A percentile compares a stretch with the other conserved stretches of the same genome.
Evolutionary conservation across 2,888 invertebrate species (phyloP).

Genomic region (Electrophaes corylata): DNA sequence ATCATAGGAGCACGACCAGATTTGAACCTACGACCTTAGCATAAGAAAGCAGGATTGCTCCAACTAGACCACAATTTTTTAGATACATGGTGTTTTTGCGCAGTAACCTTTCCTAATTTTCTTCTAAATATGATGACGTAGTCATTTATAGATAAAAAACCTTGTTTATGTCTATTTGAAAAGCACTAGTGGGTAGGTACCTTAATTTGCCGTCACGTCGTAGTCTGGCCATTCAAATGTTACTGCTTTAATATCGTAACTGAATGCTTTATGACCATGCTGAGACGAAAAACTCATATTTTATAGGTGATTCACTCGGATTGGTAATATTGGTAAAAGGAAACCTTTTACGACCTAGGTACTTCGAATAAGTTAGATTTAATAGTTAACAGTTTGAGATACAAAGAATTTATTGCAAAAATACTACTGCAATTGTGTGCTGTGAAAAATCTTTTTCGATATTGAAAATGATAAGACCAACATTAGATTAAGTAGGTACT

Average conservation of each 20-base stretch:
- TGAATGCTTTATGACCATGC: conserved; percentile 64
- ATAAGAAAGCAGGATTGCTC: too few species aligned
- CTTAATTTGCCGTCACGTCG: conserved; percentile 50
- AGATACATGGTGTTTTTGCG: too few species aligned
- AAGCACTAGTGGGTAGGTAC: neutral
- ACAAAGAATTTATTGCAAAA: conserved; percentile 20
- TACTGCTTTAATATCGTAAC: conserved; percentile 52
- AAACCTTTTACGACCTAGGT: conserved; percentile 57
- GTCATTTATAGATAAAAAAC: neutral
- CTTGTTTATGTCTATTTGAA: neutral
- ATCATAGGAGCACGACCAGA: too few species aligned
- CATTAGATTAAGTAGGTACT: neutral
- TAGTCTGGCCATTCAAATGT: conserved; percentile 60
- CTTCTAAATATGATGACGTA: too few species aligned
- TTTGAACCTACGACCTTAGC: too few species aligned
- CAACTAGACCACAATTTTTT: too few species aligned
- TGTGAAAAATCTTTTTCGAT: neutral
- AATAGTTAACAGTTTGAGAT: conserved; percentile 43
- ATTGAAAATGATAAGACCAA: neutral
- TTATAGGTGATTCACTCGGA: conserved; percentile 65
- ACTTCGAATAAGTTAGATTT: conserved; percentile 49
- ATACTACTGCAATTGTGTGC: conserved; percentile 4
- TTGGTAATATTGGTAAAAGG: conserved; percentile 52
- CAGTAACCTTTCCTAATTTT: too few species aligned
- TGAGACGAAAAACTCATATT: conserved; percentile 65